Percentiles rank a stretch among this genome's conserved stretches.
These are phyloP conservation scores for Danionella dracula DNA, from an alignment of 2,797 vertebrate species.

Conservation along the genomic window DNA sequence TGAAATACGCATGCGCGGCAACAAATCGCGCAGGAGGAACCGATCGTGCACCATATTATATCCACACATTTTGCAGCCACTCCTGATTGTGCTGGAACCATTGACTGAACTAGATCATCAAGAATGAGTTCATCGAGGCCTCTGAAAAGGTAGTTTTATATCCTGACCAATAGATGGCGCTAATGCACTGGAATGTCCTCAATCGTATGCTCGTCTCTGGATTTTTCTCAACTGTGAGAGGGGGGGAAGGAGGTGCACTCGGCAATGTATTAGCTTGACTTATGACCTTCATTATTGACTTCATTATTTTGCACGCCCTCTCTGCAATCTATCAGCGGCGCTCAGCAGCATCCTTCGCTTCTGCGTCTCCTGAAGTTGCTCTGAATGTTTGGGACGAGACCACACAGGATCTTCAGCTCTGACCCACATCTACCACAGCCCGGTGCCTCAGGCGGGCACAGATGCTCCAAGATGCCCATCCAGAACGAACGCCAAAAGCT, in stretches of 20 bases:
- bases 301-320: slow-evolving; percentile 44
- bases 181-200: slow-evolving; percentile 53
- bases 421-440: slow-evolving; percentile 41
- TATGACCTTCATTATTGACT: slow-evolving; percentile 48
- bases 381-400: slow-evolving; percentile 29
- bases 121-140: too few relatives aligned
- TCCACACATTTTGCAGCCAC: too few relatives aligned
- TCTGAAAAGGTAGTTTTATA: neutral
- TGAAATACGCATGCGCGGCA: too few relatives aligned
- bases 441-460: slow-evolving; percentile 35
- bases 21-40: too few relatives aligned
- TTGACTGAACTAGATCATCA: too few relatives aligned
- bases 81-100: too few relatives aligned
- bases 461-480: slow-evolving; percentile 40
- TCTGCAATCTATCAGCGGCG: slow-evolving; percentile 32
- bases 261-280: slow-evolving; percentile 44
- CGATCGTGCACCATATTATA: too few relatives aligned
- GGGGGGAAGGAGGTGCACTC: slow-evolving; percentile 6
- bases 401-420: slow-evolving; percentile 38
- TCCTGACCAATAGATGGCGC: slow-evolving; percentile 62
- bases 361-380: slow-evolving; percentile 6
- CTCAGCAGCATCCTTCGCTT: slow-evolving; percentile 11
- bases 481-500: slow-evolving; percentile 30
- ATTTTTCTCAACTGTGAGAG: slow-evolving; percentile 7
- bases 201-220: slow-evolving; percentile 51